Evolutionary conservation across 1,140 invertebrate genomes (phyloP), one percentile per base, ranked within the genome.

Genomic region (Macrocentrus cingulum): DNA sequence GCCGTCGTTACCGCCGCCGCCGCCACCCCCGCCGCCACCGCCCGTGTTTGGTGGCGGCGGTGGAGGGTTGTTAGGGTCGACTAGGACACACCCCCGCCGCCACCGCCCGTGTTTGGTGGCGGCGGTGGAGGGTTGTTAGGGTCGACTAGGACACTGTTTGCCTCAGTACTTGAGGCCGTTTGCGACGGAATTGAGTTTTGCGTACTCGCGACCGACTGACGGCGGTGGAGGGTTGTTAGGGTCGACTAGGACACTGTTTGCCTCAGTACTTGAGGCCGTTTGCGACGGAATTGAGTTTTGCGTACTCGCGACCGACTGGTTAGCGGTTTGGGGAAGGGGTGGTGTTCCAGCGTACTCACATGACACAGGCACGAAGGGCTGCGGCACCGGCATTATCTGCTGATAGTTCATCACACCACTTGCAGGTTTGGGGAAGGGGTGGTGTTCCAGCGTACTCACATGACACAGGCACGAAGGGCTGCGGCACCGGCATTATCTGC

Each of bases 311-410:
- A n/a, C n/a, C n/a, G n/a, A n/a, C n/a, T n/a, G n/a, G n/a, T 75
- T 76, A 74, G 78, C 79, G 71, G 76, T 79, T 77, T 78, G 77
- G 75, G 81, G 81, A 81, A 82, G 81, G 80, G 81, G 82, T 76
- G 84, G 82, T 80, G 85, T 86, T 82, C 83, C 84, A 81, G 85
- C 85, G 86, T 91, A 91, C 90, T 92, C 89, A 92, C 90, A 92
- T 91, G 89, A 91, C 82, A 92, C 89, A 85, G 90, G 89, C 84
- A 92, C 89, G 84, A 91, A 92, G 72, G 92, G 92, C 87, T 95
- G 92, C 83, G 92, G 91, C 66, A 93, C 83, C 84, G 93, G 92
- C 91, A 97, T 95, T 80, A 96, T 85, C 82, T 93, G 93, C 81
- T 97, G 94, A 83, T 96, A 96, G 69, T 92, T 91, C 66, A 90